Evolutionary conservation across 2,797 vertebrate species (phyloP).

Genomic region (Chaenodraco wilsoni): DNA sequence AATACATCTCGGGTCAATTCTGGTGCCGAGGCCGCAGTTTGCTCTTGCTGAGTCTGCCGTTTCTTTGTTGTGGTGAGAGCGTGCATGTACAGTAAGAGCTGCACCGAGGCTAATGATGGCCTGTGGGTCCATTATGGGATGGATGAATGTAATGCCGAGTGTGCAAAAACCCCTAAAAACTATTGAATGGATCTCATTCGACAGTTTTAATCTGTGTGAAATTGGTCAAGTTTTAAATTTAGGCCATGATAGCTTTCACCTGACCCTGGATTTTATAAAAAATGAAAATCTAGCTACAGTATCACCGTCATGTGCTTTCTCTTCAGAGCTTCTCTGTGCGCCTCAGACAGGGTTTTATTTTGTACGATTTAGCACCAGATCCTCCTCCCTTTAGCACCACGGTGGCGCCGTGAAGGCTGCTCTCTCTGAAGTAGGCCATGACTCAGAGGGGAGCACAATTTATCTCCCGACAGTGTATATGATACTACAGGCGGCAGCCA

Average conservation of each 20-base stretch:
- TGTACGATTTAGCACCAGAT: conserved; percentile 38
- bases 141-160: conserved; percentile 28
- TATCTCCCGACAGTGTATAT: conserved; percentile 40
- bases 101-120: conserved; percentile 17
- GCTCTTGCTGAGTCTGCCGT: conserved; percentile 54
- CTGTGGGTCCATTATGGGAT: conserved; percentile 15
- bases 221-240: conserved; percentile 26
- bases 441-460: conserved; percentile 55
- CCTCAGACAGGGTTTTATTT: conserved; percentile 18
- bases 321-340: conserved; percentile 4
- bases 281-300: not conserved
- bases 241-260: conserved; percentile 20
- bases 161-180: conserved; percentile 19
- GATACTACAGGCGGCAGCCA: conserved; percentile 33
- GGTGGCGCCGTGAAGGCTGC: conserved; percentile 37
- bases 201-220: conserved; percentile 48
- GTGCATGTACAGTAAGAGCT: conserved; percentile 11
- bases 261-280: not conserved
- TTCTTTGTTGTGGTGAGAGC: conserved; percentile 28
- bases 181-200: conserved; percentile 16
- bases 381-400: conserved; percentile 38
- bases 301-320: conserved; percentile 3
- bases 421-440: conserved; percentile 56
- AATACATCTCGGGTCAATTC: conserved; percentile 43
- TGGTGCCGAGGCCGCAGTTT: conserved; percentile 31